A percentile compares a stretch with the other conserved stretches of the same genome.
Evolutionary conservation across 2,888 invertebrate species (phyloP).

Genomic region (Seira sanloemensis): DNA sequence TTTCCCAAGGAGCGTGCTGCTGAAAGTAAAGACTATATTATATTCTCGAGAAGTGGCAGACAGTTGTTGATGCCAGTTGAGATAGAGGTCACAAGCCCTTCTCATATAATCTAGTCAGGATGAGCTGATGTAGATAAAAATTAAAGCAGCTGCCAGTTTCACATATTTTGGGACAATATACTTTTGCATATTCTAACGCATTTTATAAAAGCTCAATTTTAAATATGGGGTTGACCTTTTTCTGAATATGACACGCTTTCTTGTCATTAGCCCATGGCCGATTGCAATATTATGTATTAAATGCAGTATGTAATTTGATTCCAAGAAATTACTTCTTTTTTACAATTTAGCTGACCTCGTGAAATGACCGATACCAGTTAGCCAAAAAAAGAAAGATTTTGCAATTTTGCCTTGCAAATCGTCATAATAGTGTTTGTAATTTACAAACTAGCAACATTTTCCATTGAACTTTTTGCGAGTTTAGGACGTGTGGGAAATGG

Average conservation of each 20-base stretch:
- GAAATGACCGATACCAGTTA: no score
- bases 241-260: slow-evolving; percentile 45
- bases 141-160: slow-evolving; percentile 21
- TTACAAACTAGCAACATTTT: neutral
- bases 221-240: slow-evolving; percentile 27
- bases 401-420: slow-evolving; percentile 13
- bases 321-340: no score
- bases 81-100: slow-evolving; percentile 40
- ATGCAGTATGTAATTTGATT: slow-evolving; percentile 36
- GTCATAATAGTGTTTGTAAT: slow-evolving; percentile 2
- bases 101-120: slow-evolving; percentile 40
- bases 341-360: no score
- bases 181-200: no score
- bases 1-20: slow-evolving; percentile 36
- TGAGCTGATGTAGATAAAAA: slow-evolving; percentile 32
- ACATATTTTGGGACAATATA: neutral
- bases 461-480: slow-evolving; percentile 15
- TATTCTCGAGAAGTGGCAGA: neutral
- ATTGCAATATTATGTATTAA: no score
- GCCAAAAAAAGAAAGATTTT: no score
- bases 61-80: slow-evolving; percentile 48
- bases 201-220: no score
- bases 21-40: slow-evolving; percentile 1
- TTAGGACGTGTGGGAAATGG: neutral
- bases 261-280: slow-evolving; percentile 44